Percentiles rank a stretch among this genome's conserved stretches.
These are phyloP conservation scores for Ophioderma brevispina DNA, from an alignment of 35 echinoderm and acorn worm species.

Conservation along the genomic window DNA sequence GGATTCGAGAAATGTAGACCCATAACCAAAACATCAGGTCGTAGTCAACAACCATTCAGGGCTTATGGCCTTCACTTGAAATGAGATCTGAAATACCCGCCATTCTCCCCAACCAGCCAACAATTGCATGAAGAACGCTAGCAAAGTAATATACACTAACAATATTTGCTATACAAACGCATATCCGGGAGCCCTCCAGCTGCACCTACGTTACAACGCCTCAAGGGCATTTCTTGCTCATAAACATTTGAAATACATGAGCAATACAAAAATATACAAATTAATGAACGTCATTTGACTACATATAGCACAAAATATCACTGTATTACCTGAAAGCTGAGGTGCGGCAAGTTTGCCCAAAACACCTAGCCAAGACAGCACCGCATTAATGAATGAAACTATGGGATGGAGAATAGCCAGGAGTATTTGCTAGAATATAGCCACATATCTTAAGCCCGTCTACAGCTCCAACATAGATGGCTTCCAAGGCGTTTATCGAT, in stretches of 20 bases:
- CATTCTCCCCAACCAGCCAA: slow-evolving; percentile 68
- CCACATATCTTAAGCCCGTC: slow-evolving; percentile 98
- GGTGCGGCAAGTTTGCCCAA: slow-evolving; percentile 57
- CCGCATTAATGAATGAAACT: slow-evolving; percentile 72
- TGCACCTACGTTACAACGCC: slow-evolving; percentile 78
- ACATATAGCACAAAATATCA: too few relatives aligned
- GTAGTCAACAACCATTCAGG: too few relatives aligned
- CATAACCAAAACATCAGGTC: too few relatives aligned
- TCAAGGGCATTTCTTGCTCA: slow-evolving; percentile 70
- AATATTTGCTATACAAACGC: slow-evolving; percentile 82
- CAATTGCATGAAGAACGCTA: slow-evolving; percentile 75
- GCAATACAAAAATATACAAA: background rate
- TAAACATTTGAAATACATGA: background rate
- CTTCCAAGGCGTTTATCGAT: slow-evolving; percentile 75
- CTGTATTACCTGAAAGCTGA: slow-evolving; percentile 93
- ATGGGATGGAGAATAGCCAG: slow-evolving; percentile 85
- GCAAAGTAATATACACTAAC: slow-evolving; percentile 66
- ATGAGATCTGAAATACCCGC: slow-evolving; percentile 59
- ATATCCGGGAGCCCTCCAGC: slow-evolving; percentile 87
- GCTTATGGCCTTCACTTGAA: too few relatives aligned
- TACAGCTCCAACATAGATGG: slow-evolving; percentile 72
- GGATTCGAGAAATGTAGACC: too few relatives aligned
- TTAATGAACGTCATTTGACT: too few relatives aligned
- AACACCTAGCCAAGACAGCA: slow-evolving; percentile 66
- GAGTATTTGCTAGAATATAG: slow-evolving; percentile 83